Evolutionary conservation across 2,888 invertebrate genomes (phyloP).

Genomic region (Parelbella ahira): DNA sequence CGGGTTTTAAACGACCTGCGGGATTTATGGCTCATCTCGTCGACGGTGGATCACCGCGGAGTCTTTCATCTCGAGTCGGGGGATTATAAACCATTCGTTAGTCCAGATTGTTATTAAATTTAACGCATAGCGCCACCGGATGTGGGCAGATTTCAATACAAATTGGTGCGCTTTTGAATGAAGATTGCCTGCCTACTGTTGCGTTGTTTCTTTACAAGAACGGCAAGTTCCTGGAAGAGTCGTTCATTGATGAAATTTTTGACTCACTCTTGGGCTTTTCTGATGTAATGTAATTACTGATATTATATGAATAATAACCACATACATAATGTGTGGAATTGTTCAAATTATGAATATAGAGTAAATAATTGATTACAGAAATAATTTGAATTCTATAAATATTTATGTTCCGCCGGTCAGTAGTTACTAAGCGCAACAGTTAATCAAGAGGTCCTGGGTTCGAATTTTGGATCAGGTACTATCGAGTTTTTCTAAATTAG

Average conservation of each 20-base stretch:
- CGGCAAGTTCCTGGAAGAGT: constrained; percentile 34
- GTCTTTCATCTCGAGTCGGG: constrained; percentile 43
- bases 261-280: no score
- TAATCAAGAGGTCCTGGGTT: no score
- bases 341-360: no score
- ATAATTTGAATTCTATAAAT: no score
- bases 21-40: constrained; percentile 42
- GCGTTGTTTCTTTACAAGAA: constrained; percentile 42
- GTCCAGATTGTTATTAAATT: constrained; percentile 39
- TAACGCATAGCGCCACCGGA: constrained; percentile 60
- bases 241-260: neutral
- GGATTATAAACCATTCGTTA: constrained; percentile 57
- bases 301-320: no score
- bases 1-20: constrained; percentile 12
- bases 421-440: no score
- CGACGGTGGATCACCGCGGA: constrained; percentile 37
- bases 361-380: no score
- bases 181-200: constrained; percentile 1
- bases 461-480: no score
- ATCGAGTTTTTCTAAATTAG: no score
- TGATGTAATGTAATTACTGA: no score
- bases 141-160: constrained; percentile 45
- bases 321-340: no score
- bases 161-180: constrained; percentile 32
- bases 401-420: no score